Evolutionary conservation across 2,888 invertebrate genomes (phyloP).

Genomic region (Nudaria mundana): DNA sequence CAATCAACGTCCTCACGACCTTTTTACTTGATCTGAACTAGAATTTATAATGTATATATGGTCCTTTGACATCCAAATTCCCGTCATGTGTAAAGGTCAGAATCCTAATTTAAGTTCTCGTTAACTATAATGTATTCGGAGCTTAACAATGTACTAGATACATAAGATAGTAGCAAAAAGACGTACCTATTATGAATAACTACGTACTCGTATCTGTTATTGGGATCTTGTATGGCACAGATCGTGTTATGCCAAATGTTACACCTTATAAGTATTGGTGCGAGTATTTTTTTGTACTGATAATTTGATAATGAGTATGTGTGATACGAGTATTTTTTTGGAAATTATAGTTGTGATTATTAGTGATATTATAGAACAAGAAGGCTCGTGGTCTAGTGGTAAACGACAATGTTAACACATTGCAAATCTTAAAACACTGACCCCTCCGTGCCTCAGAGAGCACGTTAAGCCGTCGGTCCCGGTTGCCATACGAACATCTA

Average conservation of each 20-base stretch:
- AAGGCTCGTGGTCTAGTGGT: no score
- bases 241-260: slow-evolving; percentile 24
- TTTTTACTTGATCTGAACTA: no score
- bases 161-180: slow-evolving; percentile 22
- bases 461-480: no score
- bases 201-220: slow-evolving; percentile 34
- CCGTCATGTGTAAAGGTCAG: slow-evolving; percentile 3
- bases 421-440: no score
- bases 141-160: slow-evolving; percentile 1
- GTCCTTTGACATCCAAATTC: not conserved
- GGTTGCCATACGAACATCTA: no score
- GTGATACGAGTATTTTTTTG: not conserved
- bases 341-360: no score
- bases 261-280: slow-evolving; percentile 5
- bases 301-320: not conserved
- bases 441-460: no score
- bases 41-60: no score
- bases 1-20: no score
- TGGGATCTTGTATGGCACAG: slow-evolving; percentile 24
- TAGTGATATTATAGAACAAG: no score
- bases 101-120: slow-evolving; percentile 2
- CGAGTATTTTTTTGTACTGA: not conserved
- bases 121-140: slow-evolving; percentile 6
- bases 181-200: slow-evolving; percentile 9
- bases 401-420: no score